Evolutionary conservation across 2,888 invertebrate species (phyloP).

Genomic region (Campopleginae sp.): DNA sequence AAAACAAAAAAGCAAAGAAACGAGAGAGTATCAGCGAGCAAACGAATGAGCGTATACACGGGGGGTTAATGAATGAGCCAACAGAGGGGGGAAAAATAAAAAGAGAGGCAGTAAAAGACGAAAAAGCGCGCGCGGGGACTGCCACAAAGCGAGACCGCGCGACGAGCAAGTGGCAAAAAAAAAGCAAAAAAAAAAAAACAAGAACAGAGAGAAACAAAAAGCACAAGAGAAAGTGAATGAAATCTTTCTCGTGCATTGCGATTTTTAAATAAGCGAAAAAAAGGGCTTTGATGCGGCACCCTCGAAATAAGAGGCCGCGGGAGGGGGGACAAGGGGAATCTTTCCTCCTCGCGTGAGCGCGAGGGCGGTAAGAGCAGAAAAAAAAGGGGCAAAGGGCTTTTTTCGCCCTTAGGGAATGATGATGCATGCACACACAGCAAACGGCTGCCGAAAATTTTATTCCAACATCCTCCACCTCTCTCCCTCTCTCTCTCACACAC

Average conservation of each 20-base stretch:
- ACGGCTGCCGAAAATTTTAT: constrained; percentile 65
- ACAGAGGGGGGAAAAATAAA: constrained; percentile 14
- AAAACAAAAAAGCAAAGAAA: neutral
- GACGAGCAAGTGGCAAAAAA: constrained; percentile 41
- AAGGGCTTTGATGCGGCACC: constrained; percentile 4
- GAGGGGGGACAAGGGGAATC: constrained; percentile 19
- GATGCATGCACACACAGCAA: neutral
- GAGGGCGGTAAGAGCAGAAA: constrained; percentile 20
- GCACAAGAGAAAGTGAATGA: neutral
- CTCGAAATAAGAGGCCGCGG: neutral
- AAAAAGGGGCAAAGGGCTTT: constrained; percentile 5
- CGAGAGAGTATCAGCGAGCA: constrained; percentile 3
- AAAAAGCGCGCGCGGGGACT: neutral
- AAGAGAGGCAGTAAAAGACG: constrained; percentile 30
- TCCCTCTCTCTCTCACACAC: constrained; percentile 2
- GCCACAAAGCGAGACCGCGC: too few species aligned
- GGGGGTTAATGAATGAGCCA: constrained; percentile 55
- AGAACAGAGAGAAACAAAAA: too few species aligned
- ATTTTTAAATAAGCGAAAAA: constrained; percentile 15
- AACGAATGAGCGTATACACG: constrained; percentile 54
- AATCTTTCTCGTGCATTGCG: constrained; percentile 1
- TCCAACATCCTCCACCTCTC: constrained; percentile 38
- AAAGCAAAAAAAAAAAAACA: neutral
- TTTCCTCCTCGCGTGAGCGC: neutral
- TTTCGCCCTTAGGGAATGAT: constrained; percentile 35